Percentiles rank a stretch among this genome's conserved stretches.
Evolutionary conservation across 2,888 invertebrate species (phyloP).

Genomic region (Priocnemis perturbator): DNA sequence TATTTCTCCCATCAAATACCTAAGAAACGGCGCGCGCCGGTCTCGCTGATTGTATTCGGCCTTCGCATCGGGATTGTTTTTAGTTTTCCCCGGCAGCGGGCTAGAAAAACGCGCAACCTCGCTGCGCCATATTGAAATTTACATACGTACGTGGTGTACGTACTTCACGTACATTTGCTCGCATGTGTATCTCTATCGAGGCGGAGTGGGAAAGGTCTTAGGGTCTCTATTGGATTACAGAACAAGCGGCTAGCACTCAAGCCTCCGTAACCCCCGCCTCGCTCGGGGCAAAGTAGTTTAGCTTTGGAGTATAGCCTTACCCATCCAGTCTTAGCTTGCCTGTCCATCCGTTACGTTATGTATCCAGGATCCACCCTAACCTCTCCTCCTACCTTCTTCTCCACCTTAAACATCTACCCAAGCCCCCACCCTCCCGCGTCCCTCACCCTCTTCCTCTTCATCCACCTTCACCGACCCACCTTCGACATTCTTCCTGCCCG

Average conservation of each 20-base stretch:
- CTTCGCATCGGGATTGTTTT: not conserved
- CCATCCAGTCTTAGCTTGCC: conserved; percentile 61
- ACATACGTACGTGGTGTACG: conserved; percentile 42
- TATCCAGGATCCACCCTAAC: conserved; percentile 58
- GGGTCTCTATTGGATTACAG: conserved; percentile 68
- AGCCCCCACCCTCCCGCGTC: too few relatives aligned
- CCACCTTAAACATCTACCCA: not conserved
- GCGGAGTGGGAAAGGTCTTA: conserved; percentile 59
- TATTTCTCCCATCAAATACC: too few relatives aligned
- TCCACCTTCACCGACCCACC: conserved; percentile 10
- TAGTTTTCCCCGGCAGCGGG: not conserved
- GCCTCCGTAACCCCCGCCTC: conserved; percentile 56
- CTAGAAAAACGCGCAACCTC: conserved; percentile 36
- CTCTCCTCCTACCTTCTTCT: conserved; percentile 3
- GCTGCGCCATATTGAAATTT: conserved; percentile 60
- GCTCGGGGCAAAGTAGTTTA: conserved; percentile 64
- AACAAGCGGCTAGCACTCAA: conserved; percentile 68
- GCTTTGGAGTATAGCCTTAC: conserved; percentile 63
- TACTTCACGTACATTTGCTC: conserved; percentile 13
- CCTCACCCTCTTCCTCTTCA: not conserved
- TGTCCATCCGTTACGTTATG: conserved; percentile 64
- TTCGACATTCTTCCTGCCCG: conserved; percentile 1
- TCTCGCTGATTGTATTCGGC: too few relatives aligned
- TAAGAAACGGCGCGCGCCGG: too few relatives aligned
- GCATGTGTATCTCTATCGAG: conserved; percentile 50